Conservation (phyloP, 2,113 vertebrate genomes). For the Limnothrissa miodon region DNA sequence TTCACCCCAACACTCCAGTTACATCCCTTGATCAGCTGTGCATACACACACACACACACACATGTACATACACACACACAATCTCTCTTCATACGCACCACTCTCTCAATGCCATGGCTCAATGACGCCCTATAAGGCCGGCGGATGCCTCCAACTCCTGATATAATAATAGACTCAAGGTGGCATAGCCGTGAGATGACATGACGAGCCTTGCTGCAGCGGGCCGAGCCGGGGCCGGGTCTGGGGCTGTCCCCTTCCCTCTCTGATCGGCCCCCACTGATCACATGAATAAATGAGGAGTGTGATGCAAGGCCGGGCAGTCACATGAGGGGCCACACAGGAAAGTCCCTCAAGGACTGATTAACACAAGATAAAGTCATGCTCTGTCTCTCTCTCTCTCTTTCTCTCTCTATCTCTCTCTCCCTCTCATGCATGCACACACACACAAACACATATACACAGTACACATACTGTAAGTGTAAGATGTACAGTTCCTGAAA, state of each 20-base stretch:
- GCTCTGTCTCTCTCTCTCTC: no score
- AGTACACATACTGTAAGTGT: no score
- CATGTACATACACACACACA: not conserved
- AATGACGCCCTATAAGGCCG: not conserved
- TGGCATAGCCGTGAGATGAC: not conserved
- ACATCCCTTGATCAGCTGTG: not conserved
- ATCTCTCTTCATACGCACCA: not conserved
- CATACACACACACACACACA: not conserved
- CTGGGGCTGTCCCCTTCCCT: no score
- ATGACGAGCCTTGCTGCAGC: no score
- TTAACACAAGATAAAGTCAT: not conserved
- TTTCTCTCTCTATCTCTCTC: no score
- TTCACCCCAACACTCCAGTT: not conserved
- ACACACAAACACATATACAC: no score
- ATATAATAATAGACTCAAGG: slow-evolving; percentile 16
- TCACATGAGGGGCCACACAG: not conserved
- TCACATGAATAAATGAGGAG: not conserved
- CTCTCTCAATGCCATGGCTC: not conserved
- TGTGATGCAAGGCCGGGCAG: not conserved
- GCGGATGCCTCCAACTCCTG: not conserved
- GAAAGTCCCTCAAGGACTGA: slow-evolving; percentile 4
- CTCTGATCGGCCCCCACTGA: not conserved
- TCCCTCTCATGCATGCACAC: no score
- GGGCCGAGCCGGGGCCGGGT: not conserved
- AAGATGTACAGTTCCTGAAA: no score